Evolutionary conservation across 2,797 vertebrate species (phyloP), one percentile per base, ranked within the genome.

Genomic region (Lepidocolaptes lacrymiger): DNA sequence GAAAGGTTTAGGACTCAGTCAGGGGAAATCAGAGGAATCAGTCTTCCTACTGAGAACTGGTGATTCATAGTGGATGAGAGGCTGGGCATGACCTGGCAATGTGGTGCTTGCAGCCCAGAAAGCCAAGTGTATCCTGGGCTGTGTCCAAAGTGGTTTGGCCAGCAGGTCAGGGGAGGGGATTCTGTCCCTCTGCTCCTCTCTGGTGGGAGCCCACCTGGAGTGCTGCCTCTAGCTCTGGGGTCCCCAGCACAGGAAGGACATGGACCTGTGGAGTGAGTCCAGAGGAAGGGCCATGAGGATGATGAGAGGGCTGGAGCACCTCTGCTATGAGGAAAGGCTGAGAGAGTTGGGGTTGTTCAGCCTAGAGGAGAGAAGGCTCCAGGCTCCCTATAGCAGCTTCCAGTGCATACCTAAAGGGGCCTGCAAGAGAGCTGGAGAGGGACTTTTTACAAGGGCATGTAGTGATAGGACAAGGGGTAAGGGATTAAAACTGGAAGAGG

Each of bases 101-200:
- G 21, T 18, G 17, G 30, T 18, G 3, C 39, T 17, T 1, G 0
- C 39, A 63, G n/a, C n/a, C 39, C 9, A 15, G 48, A 64, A 43
- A 63, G 4, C n/a, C 37, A 59, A 2, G 19, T 4, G 0, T n/a
- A 14, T 17, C 13, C 48, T 77, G 64, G 21, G 64, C 52, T 73
- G 13, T 13, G 37, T 7, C 51, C 67, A 37, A 3, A 28, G 51
- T 36, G 6, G 27, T 0, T 4, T 32, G 43, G 27, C 22, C 58
- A 36, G 48, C 15, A 58, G 75, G 44, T 7, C 15, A 4, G 37
- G 9, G 19, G 43, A 44, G 19, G 19, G 23, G 44, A 23, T 51
- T n/a, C n/a, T 80, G n/a, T 10, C 36, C 51, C 36, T 72, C 27
- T 87, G 18, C 59, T 55, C 9, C 1, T 30, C 30, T 41, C 43